phyloP scores from a whole-genome alignment of 2,888 invertebrate species.

The Nineta flava region DNA sequence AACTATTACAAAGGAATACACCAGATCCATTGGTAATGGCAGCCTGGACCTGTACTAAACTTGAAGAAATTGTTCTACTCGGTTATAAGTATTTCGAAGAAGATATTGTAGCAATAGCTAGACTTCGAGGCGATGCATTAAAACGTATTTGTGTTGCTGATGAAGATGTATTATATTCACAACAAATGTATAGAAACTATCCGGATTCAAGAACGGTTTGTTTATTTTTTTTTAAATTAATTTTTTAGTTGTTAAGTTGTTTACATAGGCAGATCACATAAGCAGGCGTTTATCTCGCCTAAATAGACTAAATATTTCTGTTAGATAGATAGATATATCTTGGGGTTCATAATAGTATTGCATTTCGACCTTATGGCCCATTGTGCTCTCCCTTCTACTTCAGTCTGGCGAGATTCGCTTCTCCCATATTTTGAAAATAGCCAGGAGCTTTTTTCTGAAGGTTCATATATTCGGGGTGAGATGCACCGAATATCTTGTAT shows the following conservation, averaged over 20 bases:
- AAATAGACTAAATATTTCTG: too few species aligned
- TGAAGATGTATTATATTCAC: slow-evolving; percentile 26
- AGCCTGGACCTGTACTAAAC: slow-evolving; percentile 45
- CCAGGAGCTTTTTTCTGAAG: too few species aligned
- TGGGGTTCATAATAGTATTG: too few species aligned
- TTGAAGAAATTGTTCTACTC: slow-evolving; percentile 38
- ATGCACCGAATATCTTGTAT: too few species aligned
- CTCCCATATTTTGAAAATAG: too few species aligned
- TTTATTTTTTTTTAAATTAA: slow-evolving; percentile 1
- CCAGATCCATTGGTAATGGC: slow-evolving; percentile 47
- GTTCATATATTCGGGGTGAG: too few species aligned
- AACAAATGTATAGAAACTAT: slow-evolving; percentile 13
- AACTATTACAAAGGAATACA: slow-evolving; percentile 15
- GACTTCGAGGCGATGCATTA: slow-evolving; percentile 38
- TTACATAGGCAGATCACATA: neutral
- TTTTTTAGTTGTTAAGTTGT: neutral
- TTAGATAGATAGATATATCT: too few species aligned
- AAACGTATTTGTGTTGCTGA: slow-evolving; percentile 39
- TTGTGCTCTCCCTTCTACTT: too few species aligned
- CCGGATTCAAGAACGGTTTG: slow-evolving; percentile 13
- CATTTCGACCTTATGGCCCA: too few species aligned
- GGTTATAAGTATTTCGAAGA: slow-evolving; percentile 44
- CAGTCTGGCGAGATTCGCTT: too few species aligned
- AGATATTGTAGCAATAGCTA: slow-evolving; percentile 46
- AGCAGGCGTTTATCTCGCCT: too few species aligned